These are phyloP conservation scores for Podarcis raffonei DNA, from an alignment of 2,113 vertebrate species.

Conservation along the genomic window DNA sequence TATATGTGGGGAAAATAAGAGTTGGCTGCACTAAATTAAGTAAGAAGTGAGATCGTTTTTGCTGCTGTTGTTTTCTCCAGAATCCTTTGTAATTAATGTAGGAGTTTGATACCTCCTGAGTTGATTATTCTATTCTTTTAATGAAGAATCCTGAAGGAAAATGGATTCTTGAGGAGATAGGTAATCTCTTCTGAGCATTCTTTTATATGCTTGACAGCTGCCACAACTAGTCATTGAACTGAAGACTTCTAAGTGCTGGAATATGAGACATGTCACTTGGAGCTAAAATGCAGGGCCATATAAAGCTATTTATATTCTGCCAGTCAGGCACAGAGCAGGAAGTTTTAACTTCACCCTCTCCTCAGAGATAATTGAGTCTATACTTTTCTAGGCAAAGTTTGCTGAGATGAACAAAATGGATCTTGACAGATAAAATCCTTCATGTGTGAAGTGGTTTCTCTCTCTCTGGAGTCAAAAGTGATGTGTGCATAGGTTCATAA, in stretches of 20 bases:
- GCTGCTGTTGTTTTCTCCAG: no score
- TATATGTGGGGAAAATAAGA: no score
- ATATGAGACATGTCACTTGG: not conserved
- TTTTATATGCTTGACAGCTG: not conserved
- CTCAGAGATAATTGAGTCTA: not conserved
- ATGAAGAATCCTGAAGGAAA: not conserved
- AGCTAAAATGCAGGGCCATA: not conserved
- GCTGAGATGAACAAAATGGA: not conserved
- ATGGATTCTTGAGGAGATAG: not conserved
- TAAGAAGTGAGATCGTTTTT: no score
- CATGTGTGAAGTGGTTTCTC: not conserved
- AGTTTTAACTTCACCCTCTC: not conserved
- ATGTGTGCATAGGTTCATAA: not conserved
- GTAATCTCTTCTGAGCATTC: not conserved
- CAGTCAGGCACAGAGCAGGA: not conserved
- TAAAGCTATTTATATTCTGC: not conserved
- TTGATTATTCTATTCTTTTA: slow-evolving; percentile 31
- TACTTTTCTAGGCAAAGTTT: not conserved
- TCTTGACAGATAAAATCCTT: slow-evolving; percentile 19
- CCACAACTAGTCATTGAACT: not conserved
- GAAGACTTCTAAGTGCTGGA: not conserved
- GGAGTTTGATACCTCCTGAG: not conserved
- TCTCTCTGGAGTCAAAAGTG: not conserved
- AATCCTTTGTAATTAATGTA: not conserved
- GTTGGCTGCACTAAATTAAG: no score